These are phyloP conservation scores for Psephotus haematonotus DNA, from an alignment of 2,113 vertebrate species.

Conservation along the genomic window DNA sequence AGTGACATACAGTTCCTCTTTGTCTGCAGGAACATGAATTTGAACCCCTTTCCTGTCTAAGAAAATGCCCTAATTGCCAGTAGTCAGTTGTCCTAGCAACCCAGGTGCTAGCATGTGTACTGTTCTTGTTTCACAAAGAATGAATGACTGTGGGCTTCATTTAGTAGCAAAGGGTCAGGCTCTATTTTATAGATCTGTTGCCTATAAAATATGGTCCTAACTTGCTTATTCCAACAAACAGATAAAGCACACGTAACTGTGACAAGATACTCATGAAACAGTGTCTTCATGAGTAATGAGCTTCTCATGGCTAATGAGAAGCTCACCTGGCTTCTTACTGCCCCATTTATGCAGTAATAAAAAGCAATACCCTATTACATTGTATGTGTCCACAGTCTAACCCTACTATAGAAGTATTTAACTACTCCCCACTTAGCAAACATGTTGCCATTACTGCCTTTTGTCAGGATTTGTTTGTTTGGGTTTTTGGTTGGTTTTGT, in stretches of 20 bases:
- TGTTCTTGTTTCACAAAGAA: neutral
- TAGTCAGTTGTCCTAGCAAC: neutral
- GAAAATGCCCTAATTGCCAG: neutral
- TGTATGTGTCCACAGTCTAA: rapidly evolving
- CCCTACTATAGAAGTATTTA: neutral
- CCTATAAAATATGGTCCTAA: neutral
- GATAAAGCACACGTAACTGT: neutral
- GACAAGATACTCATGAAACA: neutral
- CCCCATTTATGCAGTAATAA: neutral
- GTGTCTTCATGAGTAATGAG: neutral
- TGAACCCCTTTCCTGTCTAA: neutral
- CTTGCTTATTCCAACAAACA: neutral
- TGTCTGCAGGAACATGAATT: neutral
- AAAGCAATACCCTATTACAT: neutral
- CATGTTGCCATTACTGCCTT: neutral
- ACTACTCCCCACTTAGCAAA: neutral
- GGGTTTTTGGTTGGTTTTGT: rapidly evolving
- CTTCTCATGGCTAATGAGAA: neutral
- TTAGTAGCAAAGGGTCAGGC: neutral
- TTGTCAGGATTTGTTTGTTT: neutral
- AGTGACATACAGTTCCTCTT: neutral
- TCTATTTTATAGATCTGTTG: neutral
- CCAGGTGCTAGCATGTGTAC: neutral
- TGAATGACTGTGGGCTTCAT: neutral
- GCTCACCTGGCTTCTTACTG: neutral